Evolutionary conservation across 2,888 invertebrate species (phyloP), one percentile per base, ranked within the genome.

Genomic region (Melitaea athalia): DNA sequence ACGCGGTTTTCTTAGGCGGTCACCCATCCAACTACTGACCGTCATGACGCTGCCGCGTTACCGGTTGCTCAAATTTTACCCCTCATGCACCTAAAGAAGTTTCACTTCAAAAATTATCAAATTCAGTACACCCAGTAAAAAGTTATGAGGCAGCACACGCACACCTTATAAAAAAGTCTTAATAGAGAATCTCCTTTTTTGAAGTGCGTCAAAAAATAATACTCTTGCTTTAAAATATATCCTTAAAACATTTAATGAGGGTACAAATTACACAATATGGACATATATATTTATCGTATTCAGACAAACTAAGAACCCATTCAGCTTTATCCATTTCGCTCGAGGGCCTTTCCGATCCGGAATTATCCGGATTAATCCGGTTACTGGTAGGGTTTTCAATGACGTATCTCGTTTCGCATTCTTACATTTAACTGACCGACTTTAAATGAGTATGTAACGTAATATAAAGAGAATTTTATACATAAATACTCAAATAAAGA

Each of bases 281-380:
- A 38, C 8, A 38, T 38, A 45, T 45, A 45, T 45, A 45, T 45
- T 45, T 45, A 45, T 14, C 45, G 45, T 45, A 45, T 11, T 45
- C 45, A 45, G 0, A 45, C 14, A 64, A 64, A 57, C 64, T 57
- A 57, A 49, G 57, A 24, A 47, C 57, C 38, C 64, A 57, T 64
- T 59, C 57, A 57, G 57, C 57, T 64, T 64, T 47, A 64, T 42
- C 61, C 68, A 64, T 61, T 61, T 61, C 57, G 52, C 69, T 68
- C 38, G 61, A 63, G 67, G 60, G 74, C 72, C 72, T 64, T 71
- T 72, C 64, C 47, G 73, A 74, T 76, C 76, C 74, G 73, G 79
- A 72, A 79, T 79, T 77, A 82, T 79, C 79, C 74, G 70, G 76
- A 70, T 65, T 81, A 81, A 82, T 83, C 82, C 77, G 78, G 77